These are phyloP conservation scores for Procapra przewalskii DNA, from an alignment of 2,113 vertebrate species.

Conservation along the genomic window DNA sequence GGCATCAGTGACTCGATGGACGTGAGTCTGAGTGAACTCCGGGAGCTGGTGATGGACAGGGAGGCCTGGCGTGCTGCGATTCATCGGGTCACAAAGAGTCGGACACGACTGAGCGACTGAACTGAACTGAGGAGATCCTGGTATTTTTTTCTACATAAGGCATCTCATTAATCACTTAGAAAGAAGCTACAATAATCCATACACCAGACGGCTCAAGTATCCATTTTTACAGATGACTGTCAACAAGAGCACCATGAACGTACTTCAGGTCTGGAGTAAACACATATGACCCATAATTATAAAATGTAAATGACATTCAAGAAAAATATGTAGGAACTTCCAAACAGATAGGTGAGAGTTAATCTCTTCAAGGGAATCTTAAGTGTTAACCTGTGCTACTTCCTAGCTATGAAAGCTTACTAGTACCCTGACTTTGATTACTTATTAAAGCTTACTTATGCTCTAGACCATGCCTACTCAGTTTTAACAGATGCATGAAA, in stretches of 20 bases:
- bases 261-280: background rate
- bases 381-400: background rate
- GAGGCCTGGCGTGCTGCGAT: too few species aligned
- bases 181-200: background rate
- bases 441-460: background rate
- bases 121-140: background rate
- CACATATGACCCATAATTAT: background rate
- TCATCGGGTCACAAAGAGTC: too few species aligned
- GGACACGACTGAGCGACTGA: too few species aligned
- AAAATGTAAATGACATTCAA: background rate
- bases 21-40: too few species aligned
- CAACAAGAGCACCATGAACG: background rate
- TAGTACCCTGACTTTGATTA: background rate
- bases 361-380: background rate
- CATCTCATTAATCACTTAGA: background rate
- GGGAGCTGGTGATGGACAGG: too few species aligned
- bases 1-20: too few species aligned
- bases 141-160: background rate
- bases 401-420: background rate
- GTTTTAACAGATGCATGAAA: background rate
- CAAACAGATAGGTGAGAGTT: background rate
- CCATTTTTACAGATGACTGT: background rate
- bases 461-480: background rate
- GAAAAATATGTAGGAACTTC: background rate
- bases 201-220: background rate